phyloP scores from a whole-genome alignment of 1,140 invertebrate species.

The Proales similis region DNA sequence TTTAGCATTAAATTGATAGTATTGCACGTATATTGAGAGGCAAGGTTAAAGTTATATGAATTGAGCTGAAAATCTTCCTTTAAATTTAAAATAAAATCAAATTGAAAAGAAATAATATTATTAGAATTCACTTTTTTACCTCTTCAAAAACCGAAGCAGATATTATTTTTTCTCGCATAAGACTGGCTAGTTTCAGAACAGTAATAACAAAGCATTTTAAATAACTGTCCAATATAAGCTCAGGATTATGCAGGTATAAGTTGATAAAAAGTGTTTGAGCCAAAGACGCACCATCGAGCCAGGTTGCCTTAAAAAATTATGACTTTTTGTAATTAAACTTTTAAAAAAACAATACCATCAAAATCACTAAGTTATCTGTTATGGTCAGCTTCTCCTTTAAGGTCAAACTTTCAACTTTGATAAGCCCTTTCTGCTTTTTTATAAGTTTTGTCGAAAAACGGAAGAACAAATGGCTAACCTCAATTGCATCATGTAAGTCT shows the following conservation, averaged over 20 bases:
- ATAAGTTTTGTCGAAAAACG: neutral
- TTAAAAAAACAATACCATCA: conserved; percentile 48
- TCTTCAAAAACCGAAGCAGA: conserved; percentile 58
- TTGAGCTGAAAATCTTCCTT: conserved; percentile 85
- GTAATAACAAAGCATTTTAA: conserved; percentile 77
- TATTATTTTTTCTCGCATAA: conserved; percentile 79
- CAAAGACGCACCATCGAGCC: conserved; percentile 86
- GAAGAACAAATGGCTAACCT: conserved; percentile 59
- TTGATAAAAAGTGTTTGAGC: conserved; percentile 96
- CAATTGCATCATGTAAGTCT: conserved; percentile 77
- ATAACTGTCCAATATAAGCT: conserved; percentile 70
- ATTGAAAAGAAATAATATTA: conserved; percentile 2
- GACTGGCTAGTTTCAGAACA: conserved; percentile 79
- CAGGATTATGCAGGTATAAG: conserved; percentile 83
- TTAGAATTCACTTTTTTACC: conserved; percentile 41
- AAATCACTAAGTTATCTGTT: conserved; percentile 85
- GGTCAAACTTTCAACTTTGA: conserved; percentile 68
- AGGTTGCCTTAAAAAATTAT: too few species aligned
- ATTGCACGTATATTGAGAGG: conserved; percentile 71
- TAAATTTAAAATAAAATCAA: conserved; percentile 27
- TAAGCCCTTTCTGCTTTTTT: neutral
- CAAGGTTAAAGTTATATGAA: conserved; percentile 80
- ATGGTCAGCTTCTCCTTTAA: conserved; percentile 62
- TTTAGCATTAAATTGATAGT: conserved; percentile 71
- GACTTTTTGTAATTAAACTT: conserved; percentile 17